Base-by-base conservation (phyloP, 2,113 vertebrate species). In the Gila orcuttii region DNA sequence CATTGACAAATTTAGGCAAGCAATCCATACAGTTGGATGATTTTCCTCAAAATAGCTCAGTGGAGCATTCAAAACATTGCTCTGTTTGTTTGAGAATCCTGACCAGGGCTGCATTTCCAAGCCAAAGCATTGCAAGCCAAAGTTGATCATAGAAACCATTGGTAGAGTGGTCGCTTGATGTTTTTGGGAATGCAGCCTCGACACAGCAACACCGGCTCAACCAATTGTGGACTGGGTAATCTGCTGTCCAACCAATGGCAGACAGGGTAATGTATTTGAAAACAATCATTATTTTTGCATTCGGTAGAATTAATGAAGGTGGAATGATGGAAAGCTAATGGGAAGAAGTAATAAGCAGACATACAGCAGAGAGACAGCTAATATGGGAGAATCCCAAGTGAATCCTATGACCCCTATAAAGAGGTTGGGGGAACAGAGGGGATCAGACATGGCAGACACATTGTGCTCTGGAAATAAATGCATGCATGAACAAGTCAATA, bases 401-500 rank as follows among this genome's bases (percentile, higher is more conserved):
- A 88, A 84, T 64, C n/a, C 13, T 33, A 25, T 36, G 57, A 78
- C 36, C 47, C 60, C 73, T 25, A n/a, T 47, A 59, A 74, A 74
- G 69, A 69, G 78, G n/a, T 62, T 45, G 50, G 33, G 57, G 8
- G 7, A 80, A 80, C 39, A 25, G 21, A 28, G 36, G 13, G 36
- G 12, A 25, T 80, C 89, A 89, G 93, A 89, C 88, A 88, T 88
- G 90, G 85, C 90, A 93, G 90, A 93, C 92, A 89, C 89, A 90
- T 84, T 91, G 86, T 93, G 92, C 88, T 92, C 92, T 88, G 84
- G 86, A 93, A 93, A 94, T 90, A 93, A 92, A 93, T 91, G 89
- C 90, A 93, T 91, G 92, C 93, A 93, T 92, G 90, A 93, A 93
- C 93, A 93, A 93, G 92, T 93, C 92, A 93, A 93, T 94, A 93